phyloP scores from a whole-genome alignment of 2,888 invertebrate species.

The Tetragnatha montana region DNA sequence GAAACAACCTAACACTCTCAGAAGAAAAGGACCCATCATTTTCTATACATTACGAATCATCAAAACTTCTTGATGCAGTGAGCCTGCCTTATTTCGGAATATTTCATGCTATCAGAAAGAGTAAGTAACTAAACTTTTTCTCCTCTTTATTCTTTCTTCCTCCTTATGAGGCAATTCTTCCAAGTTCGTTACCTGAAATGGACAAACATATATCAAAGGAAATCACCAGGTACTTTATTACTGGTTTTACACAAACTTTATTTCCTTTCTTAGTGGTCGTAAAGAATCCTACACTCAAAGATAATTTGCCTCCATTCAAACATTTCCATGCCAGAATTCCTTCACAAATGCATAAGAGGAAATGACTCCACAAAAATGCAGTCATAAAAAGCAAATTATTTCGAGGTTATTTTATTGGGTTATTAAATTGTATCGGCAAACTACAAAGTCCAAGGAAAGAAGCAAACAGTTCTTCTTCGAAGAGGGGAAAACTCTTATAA shows the following conservation, averaged over 20 bases:
- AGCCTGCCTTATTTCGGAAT: background rate
- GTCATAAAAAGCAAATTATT: constrained; percentile 23
- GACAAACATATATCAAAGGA: background rate
- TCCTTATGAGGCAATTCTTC: background rate
- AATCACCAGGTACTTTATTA: background rate
- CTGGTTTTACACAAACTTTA: background rate
- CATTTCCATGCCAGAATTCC: background rate
- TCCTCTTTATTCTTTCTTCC: background rate
- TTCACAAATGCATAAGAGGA: background rate
- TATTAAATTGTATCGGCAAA: constrained; percentile 11
- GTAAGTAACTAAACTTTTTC: background rate
- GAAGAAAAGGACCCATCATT: background rate
- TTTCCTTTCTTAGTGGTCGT: background rate
- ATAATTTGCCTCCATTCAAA: background rate
- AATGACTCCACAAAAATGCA: background rate
- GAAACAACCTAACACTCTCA: background rate
- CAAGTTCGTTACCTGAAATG: background rate
- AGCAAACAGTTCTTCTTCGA: background rate
- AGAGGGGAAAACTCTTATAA: background rate
- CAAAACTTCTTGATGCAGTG: background rate
- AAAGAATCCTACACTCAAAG: background rate
- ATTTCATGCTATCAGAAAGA: background rate
- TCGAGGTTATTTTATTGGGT: constrained; percentile 14
- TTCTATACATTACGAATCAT: background rate
- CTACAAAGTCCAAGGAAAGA: background rate